A percentile compares a stretch with the other conserved stretches of the same genome.
Conservation (phyloP, 2,888 invertebrate species). For the Acronicta alni region DNA sequence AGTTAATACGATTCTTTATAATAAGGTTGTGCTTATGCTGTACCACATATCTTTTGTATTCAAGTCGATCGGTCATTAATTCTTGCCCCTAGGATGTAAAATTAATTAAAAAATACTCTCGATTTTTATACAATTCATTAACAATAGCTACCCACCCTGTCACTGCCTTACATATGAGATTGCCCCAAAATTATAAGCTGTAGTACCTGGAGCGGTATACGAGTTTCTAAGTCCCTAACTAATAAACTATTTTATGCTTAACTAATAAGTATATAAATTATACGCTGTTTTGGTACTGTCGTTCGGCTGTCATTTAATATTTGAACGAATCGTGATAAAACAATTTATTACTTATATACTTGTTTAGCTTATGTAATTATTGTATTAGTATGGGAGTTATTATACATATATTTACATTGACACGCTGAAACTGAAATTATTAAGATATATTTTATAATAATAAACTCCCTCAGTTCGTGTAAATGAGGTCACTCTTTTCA, state of each 20-base stretch:
- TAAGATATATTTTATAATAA: conserved; percentile 19
- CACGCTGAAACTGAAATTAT: conserved; percentile 13
- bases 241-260: too few relatives aligned
- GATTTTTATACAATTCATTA: conserved; percentile 59
- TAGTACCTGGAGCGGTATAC: conserved; percentile 38
- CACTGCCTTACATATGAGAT: conserved; percentile 64
- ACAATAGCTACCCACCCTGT: conserved; percentile 62
- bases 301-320: too few relatives aligned
- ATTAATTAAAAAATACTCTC: conserved; percentile 64
- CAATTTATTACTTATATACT: too few relatives aligned
- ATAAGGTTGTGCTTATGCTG: conserved; percentile 79
- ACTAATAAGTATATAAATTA: too few relatives aligned
- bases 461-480: conserved; percentile 32
- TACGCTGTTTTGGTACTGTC: too few relatives aligned
- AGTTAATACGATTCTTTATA: conserved; percentile 58
- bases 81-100: conserved; percentile 69
- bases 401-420: conserved; percentile 25
- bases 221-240: conserved; percentile 7
- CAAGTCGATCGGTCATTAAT: conserved; percentile 61
- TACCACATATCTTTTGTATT: conserved; percentile 75
- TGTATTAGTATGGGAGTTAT: neutral
- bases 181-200: conserved; percentile 46
- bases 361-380: too few relatives aligned
- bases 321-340: too few relatives aligned
- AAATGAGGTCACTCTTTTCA: conserved; percentile 9